Evolutionary conservation across 2,888 invertebrate species (phyloP).

Genomic region (Silvanus unidentatus): DNA sequence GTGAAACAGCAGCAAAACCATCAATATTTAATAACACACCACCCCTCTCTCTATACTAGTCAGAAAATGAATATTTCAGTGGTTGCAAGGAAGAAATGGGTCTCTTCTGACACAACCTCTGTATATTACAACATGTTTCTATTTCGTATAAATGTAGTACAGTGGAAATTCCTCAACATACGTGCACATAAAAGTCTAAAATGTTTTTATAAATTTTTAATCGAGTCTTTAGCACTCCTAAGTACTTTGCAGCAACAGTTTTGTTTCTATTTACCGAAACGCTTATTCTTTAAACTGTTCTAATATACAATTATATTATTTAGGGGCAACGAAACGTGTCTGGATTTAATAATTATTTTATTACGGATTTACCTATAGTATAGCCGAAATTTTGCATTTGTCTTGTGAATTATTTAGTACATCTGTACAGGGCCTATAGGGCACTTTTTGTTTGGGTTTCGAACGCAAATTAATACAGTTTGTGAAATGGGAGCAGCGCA

Average conservation of each 20-base stretch:
- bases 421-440: no score
- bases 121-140: slow-evolving; percentile 23
- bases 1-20: slow-evolving; percentile 32
- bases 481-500: no score
- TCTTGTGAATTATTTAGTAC: no score
- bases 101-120: slow-evolving; percentile 30
- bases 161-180: background rate
- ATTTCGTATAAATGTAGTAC: slow-evolving; percentile 13
- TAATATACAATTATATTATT: no score
- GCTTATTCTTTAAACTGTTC: no score
- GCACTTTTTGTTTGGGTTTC: slow-evolving; percentile 1
- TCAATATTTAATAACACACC: slow-evolving; percentile 34
- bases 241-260: no score
- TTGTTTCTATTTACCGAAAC: no score
- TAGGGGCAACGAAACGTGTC: no score
- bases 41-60: slow-evolving; percentile 27
- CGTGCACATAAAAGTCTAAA: slow-evolving; percentile 1
- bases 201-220: background rate
- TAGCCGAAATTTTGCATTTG: no score
- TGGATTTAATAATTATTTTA: no score
- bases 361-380: no score
- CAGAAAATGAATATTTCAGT: slow-evolving; percentile 36
- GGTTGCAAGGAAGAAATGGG: slow-evolving; percentile 31
- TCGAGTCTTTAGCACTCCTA: background rate
- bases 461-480: background rate